Base-by-base conservation (phyloP, 2,888 invertebrate species). In the Scrobipalpa costella region DNA sequence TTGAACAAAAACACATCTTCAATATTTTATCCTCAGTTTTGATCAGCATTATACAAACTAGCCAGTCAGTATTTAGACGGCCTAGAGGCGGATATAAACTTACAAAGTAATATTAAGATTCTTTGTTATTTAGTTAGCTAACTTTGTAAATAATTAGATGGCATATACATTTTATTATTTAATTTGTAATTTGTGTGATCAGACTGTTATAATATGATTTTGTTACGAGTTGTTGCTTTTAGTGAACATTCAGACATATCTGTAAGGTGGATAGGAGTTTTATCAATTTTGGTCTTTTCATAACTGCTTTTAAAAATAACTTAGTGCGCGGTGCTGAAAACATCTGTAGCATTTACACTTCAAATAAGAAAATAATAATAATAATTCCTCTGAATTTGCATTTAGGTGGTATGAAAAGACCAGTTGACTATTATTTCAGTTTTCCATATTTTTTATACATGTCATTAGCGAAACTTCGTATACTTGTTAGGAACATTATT, bases 61-160 rank as follows among this genome's bases (percentile, higher is more conserved):
- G 84, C 84, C 86, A 88, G 88, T 86, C 89, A 89, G 89, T 89
- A 88, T 89, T 87, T 83, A 88, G 86, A 82, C 77, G 77, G 79
- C 83, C 80, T 80, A 80, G 77, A 74, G 81, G 81, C 85, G 79
- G 50, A 50, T 67, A 65, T 79, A 80, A 61, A 79, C 81, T 80
- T 85, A 86, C 83, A 84, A 86, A 87, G 79, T 88, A 88, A 86
- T 80, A 72, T 85, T 88, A 89, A 80, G 85, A 84, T 65, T 86
- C 83, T 85, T 90, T 91, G 91, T 91, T 91, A 90, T 90, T 90
- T 91, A 91, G 90, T 91, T 90, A 90, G 88, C 84, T 90, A 90
- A 91, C 90, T 83, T 83, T 91, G 90, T 91, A 91, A 88, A 91
- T 91, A 91, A 87, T 83, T 90, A 90, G 88, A 89, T 83, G 80